Evolutionary conservation across 2,797 vertebrate genomes (phyloP).

Genomic region (Thaleichthys pacificus): DNA sequence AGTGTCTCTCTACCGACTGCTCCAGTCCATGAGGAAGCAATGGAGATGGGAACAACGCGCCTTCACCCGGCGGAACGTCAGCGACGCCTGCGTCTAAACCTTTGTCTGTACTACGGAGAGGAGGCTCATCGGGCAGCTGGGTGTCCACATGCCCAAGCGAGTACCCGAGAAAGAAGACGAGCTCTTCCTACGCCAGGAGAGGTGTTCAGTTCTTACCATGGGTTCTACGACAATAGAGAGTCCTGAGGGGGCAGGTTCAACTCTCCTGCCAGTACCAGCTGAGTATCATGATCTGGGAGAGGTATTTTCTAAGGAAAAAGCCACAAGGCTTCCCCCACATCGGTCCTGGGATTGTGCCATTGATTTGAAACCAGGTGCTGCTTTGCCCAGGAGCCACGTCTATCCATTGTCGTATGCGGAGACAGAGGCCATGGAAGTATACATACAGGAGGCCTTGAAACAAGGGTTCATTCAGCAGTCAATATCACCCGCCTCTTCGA

Average conservation of each 20-base stretch:
- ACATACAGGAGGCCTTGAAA: not conserved
- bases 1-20: not conserved
- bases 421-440: conserved; percentile 3
- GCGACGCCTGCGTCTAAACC: too few relatives aligned
- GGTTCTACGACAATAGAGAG: too few relatives aligned
- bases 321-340: not conserved
- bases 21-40: not conserved
- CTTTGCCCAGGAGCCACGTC: not conserved
- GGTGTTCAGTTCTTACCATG: too few relatives aligned
- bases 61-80: not conserved
- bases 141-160: not conserved
- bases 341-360: conserved; percentile 2
- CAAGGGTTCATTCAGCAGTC: conserved; percentile 4
- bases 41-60: not conserved
- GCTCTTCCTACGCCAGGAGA: too few relatives aligned
- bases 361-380: not conserved
- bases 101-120: not conserved
- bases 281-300: not conserved
- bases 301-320: conserved; percentile 7
- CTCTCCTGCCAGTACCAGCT: not conserved
- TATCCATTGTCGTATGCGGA: not conserved
- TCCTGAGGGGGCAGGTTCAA: too few relatives aligned
- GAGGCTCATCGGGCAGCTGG: not conserved
- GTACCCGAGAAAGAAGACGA: too few relatives aligned
- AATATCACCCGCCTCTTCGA: not conserved